A percentile compares a stretch with the other conserved stretches of the same genome.
These are phyloP conservation scores for Endotricha flammealis DNA, from an alignment of 2,888 invertebrate genomes.

Conservation along the genomic window DNA sequence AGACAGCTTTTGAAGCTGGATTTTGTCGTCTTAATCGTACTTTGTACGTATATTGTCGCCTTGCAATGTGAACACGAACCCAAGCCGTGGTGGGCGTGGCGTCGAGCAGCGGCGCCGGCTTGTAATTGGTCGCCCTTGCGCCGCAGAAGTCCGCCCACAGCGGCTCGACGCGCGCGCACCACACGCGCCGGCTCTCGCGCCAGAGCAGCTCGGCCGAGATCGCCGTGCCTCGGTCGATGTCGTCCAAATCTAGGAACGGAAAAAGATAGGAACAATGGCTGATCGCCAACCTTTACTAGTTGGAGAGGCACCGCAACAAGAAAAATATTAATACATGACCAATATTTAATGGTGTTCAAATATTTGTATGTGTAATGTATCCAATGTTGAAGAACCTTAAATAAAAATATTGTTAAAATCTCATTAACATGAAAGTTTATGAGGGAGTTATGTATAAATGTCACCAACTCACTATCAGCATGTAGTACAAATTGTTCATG, in stretches of 20 bases:
- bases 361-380: no score
- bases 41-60: no score
- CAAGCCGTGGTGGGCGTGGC: slow-evolving; percentile 93
- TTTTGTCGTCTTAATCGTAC: no score
- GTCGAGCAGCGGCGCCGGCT: slow-evolving; percentile 88
- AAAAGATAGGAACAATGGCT: no score
- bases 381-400: no score
- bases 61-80: no score
- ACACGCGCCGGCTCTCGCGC: slow-evolving; percentile 92
- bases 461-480: slow-evolving; percentile 72
- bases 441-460: not conserved
- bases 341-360: no score
- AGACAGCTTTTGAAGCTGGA: no score
- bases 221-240: slow-evolving; percentile 71
- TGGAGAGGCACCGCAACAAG: no score
- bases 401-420: no score
- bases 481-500: slow-evolving; percentile 90
- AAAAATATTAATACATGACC: no score
- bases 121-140: slow-evolving; percentile 85
- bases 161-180: slow-evolving; percentile 93
- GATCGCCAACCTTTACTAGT: no score
- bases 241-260: slow-evolving; percentile 59
- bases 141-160: slow-evolving; percentile 96
- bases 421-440: not conserved
- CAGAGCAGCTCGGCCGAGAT: slow-evolving; percentile 80